Evolutionary conservation across 2,888 invertebrate species (phyloP).

Genomic region (Syritta pipiens): DNA sequence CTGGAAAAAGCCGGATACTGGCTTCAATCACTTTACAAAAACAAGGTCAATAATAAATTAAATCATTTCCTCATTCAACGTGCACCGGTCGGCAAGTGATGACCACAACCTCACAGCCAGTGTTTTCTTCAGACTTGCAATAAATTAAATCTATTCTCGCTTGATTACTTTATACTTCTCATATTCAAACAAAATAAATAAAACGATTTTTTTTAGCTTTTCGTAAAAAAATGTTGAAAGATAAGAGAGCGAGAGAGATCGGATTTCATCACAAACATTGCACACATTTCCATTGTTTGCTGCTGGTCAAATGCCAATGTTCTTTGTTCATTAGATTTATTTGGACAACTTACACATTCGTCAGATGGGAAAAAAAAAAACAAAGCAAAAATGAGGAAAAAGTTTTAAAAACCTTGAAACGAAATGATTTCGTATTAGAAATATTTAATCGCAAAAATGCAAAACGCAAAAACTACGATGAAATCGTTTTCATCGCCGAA

Average conservation of each 20-base stretch:
- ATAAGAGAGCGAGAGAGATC: too few species aligned
- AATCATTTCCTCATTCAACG: neutral
- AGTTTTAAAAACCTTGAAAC: conserved; percentile 16
- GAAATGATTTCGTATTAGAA: too few species aligned
- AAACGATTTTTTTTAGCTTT: neutral
- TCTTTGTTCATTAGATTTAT: conserved; percentile 4
- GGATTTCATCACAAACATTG: neutral
- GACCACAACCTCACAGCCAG: too few species aligned
- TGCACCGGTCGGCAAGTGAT: too few species aligned
- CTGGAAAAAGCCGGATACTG: too few species aligned
- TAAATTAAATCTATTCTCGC: too few species aligned
- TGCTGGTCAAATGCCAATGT: conserved; percentile 28
- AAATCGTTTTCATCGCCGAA: conserved; percentile 8
- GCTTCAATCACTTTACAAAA: too few species aligned
- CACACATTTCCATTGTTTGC: neutral
- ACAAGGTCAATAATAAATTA: neutral
- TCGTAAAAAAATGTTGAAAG: too few species aligned
- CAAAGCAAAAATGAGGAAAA: neutral
- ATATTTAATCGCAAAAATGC: too few species aligned
- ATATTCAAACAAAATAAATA: neutral
- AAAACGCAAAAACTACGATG: neutral
- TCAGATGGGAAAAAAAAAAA: neutral
- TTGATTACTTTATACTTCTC: conserved; percentile 4
- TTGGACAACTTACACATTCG: conserved; percentile 1
- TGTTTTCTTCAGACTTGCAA: too few species aligned